phyloP scores from a whole-genome alignment of 1,140 invertebrate genomes.

The Calephelis nemesis region DNA sequence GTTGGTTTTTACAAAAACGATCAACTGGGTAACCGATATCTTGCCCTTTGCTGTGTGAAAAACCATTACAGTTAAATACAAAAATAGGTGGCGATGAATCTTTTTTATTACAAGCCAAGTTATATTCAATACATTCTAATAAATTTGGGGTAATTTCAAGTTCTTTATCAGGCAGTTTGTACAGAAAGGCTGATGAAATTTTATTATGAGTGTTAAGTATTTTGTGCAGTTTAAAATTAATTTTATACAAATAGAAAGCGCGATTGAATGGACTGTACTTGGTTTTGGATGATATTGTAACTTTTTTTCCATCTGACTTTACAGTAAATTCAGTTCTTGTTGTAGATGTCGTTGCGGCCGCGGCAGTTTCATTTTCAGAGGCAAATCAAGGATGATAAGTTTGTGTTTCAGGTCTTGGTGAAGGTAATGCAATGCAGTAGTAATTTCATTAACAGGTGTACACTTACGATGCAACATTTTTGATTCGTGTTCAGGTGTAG shows the following conservation, averaged over 20 bases:
- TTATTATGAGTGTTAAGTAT: neutral
- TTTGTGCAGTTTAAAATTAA: slow-evolving; percentile 1
- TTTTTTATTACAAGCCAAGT: too few species aligned
- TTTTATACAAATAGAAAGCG: slow-evolving; percentile 6
- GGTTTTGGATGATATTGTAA: slow-evolving; percentile 1
- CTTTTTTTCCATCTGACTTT: neutral
- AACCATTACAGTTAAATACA: slow-evolving; percentile 46
- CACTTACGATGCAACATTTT: neutral
- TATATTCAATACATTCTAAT: too few species aligned
- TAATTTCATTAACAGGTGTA: slow-evolving; percentile 1
- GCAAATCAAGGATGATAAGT: slow-evolving; percentile 6
- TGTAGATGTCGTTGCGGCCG: neutral
- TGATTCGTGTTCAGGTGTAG: neutral
- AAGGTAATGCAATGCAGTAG: slow-evolving; percentile 5
- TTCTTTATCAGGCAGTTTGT: too few species aligned
- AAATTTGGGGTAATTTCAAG: too few species aligned
- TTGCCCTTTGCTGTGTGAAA: slow-evolving; percentile 45
- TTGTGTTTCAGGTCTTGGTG: slow-evolving; percentile 2
- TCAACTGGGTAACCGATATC: slow-evolving; percentile 42
- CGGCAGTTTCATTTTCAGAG: slow-evolving; percentile 4
- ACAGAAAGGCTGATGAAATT: too few species aligned
- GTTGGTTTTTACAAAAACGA: slow-evolving; percentile 43
- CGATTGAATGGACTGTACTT: slow-evolving; percentile 2
- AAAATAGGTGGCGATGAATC: slow-evolving; percentile 36
- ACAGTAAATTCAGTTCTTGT: neutral